Evolutionary conservation across 2,888 invertebrate genomes (phyloP), one percentile per base, ranked within the genome.

Genomic region (Oscheius sp.): DNA sequence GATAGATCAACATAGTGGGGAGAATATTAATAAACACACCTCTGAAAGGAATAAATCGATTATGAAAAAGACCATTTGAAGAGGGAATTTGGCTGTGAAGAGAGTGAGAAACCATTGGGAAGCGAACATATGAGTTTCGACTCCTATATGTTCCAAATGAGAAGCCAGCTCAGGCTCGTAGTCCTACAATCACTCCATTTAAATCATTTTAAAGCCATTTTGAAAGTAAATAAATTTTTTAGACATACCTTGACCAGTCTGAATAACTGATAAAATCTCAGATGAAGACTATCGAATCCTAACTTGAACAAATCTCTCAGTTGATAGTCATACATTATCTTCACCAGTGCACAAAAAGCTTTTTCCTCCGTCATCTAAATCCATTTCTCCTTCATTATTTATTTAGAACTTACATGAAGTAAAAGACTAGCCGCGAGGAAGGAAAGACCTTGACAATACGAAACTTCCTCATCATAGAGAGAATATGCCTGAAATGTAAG

Each of bases 21-120:
- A n/a, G n/a, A n/a, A n/a, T n/a, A n/a, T n/a, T 38, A 51, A 26
- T 20, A 26, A 14, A 14, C 12, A 1, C 68, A 88, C 89, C 85
- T 90, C 89, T 72, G 88, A 86, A 20, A 98, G 90, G 88, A 96
- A 97, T 56, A 98, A 91, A 87, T 99, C 98, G 71, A 99, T 90
- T 65, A 98, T 95, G 87, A 94, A 94, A 89, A 95, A 99, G 33
- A 98, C 93, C 89, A 97, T 91, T 85, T 92, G 94, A 41, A 99
- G 89, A 0, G 98, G 98, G 88, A 99, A 99, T 85, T 97, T 92
- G 33, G 98, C 97, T 1, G 98, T 98, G 89, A 95, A 99, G n/a
- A 98, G 90, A 0, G 98, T 98, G 63, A 99, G 91, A 89, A 99
- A 97, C 98, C 98, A 98, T 88, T 98, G 98, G 4, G 94, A 95